Percentiles rank a stretch among this genome's conserved stretches.
Conservation (phyloP, 2,888 invertebrate genomes). For the Aethes cnicana region DNA sequence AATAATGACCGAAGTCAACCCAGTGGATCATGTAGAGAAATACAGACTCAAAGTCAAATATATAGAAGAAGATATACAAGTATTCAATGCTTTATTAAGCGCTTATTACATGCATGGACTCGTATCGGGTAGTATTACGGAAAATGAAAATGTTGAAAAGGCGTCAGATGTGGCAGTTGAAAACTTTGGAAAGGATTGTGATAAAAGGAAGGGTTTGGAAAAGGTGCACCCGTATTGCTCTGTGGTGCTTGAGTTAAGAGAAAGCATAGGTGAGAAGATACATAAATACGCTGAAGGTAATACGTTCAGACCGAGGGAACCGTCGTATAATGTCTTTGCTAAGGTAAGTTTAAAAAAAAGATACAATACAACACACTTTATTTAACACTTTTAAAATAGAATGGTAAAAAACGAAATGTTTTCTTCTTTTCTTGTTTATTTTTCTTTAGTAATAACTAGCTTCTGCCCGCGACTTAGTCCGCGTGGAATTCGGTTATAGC, state of each 20-base stretch:
- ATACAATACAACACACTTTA: no score
- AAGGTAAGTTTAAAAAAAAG: constrained; percentile 64
- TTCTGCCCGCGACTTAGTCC: no score
- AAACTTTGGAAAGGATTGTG: constrained; percentile 41
- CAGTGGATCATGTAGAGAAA: constrained; percentile 93
- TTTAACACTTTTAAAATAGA: neutral
- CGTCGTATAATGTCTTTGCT: constrained; percentile 75
- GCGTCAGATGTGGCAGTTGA: constrained; percentile 50
- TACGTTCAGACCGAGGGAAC: constrained; percentile 78
- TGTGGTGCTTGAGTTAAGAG: constrained; percentile 63
- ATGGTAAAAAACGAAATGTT: neutral
- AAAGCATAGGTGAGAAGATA: constrained; percentile 55
- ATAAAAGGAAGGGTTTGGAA: constrained; percentile 46
- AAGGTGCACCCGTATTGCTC: constrained; percentile 75
- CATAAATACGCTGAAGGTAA: constrained; percentile 77
- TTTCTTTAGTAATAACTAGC: no score
- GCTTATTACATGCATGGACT: constrained; percentile 81
- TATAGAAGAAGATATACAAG: constrained; percentile 85
- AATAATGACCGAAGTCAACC: constrained; percentile 84
- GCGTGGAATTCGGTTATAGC: no score
- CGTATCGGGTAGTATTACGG: constrained; percentile 55
- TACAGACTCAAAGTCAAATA: constrained; percentile 87
- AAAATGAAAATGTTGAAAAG: constrained; percentile 53
- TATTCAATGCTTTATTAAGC: constrained; percentile 79
- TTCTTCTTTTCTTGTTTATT: constrained; percentile 4